phyloP scores from a whole-genome alignment of 2,797 vertebrate genomes.

The Oreortyx pictus region DNA sequence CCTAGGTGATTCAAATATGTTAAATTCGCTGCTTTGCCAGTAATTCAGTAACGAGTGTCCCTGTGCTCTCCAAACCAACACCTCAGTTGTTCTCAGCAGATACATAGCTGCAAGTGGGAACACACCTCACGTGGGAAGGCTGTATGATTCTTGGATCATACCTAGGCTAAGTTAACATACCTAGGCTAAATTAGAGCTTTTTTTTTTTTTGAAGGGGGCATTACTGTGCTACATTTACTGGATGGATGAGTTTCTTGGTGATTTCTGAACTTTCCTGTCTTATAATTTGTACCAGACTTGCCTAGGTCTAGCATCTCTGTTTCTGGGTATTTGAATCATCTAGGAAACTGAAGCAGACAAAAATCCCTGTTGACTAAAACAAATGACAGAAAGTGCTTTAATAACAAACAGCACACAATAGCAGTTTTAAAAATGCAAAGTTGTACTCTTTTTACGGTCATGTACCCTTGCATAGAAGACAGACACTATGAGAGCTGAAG shows the following conservation, averaged over 20 bases:
- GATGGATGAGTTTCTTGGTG: neutral
- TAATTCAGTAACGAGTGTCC: neutral
- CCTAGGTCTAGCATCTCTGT: neutral
- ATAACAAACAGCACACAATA: neutral
- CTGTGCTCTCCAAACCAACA: neutral
- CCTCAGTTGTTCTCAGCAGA: neutral
- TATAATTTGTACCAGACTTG: neutral
- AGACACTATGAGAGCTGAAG: neutral
- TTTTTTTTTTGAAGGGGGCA: neutral
- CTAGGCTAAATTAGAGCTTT: neutral
- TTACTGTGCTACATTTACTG: neutral
- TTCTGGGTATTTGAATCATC: neutral
- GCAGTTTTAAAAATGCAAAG: neutral
- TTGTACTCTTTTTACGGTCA: neutral
- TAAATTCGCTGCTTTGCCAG: neutral
- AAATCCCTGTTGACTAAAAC: neutral
- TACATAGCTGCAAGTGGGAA: neutral
- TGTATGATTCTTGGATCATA: neutral
- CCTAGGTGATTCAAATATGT: neutral
- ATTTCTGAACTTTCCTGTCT: neutral
- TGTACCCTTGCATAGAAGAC: neutral
- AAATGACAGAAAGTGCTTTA: neutral
- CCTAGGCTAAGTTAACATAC: neutral
- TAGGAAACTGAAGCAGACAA: neutral
- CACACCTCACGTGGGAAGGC: neutral